Base-by-base conservation (phyloP, 2,113 vertebrate species). In the Orthonyx spaldingii region DNA sequence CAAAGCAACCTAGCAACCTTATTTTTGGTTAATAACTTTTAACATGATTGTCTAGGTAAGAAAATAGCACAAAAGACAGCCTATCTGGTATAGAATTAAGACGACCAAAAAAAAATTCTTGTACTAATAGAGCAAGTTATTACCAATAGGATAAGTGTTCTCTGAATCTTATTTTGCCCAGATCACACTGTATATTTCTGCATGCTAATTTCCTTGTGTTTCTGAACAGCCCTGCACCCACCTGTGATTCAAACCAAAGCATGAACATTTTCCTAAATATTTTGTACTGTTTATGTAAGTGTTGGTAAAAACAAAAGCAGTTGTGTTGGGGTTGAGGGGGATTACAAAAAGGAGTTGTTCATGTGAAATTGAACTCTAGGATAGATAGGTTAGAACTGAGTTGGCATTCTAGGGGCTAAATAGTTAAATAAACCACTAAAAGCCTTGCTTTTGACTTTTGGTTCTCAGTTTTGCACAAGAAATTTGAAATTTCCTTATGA, bases 291-390 rank as follows among this genome's bases (percentile, higher is more conserved):
- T 91, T 61, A 21, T 71, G 7, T 13, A 68, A 49, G 13, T 27
- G 8, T 56, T 6, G 2, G 4, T 44, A 61, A 53, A 80, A 87
- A 4, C 7, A 52, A 65, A 85, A 64, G 7, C 4, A 64, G 5
- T 14, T 55, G 22, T 2, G 2, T 33, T 47, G 30, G 8, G 6
- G 10, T 14, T 7, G 17, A 26, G 3, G 1, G 1, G 4, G 16
- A 59, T 50, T 41, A 22, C 16, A 57, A 41, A 93, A 84, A 55
- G n/a, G 4, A 65, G 24, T 19, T 13, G 4, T 55, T 76, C 9
- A 22, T 30, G 7, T 52, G 47, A 61, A 80, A 59, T 11, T 66
- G 35, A 85, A 33, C 41, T 52, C 23, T 41, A 27, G 59, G n/a
- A 30, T 22, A 28, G 26, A 35, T 16, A 50, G 2, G 3, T 79